A percentile compares a stretch with the other conserved stretches of the same genome.
Conservation (phyloP, 1,140 invertebrate species). For the Drosophila triauraria region DNA sequence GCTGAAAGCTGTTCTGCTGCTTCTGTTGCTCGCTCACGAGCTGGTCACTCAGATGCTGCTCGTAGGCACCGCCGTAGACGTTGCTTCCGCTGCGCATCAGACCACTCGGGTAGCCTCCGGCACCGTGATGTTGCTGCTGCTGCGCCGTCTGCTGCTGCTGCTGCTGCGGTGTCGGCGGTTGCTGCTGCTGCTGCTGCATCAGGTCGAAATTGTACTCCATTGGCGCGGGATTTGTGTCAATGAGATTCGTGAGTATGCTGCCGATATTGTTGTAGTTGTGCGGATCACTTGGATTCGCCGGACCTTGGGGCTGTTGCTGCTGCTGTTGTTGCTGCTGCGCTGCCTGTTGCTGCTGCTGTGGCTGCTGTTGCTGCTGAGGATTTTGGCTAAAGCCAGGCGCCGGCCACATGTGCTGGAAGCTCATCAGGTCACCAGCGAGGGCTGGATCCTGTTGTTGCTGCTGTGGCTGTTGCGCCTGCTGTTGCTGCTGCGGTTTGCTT, state of each 20-base stretch:
- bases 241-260: constrained; percentile 85
- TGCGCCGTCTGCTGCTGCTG: constrained; percentile 63
- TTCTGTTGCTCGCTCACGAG: constrained; percentile 79
- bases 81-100: constrained; percentile 64
- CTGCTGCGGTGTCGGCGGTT: constrained; percentile 52
- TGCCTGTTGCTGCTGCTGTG: constrained; percentile 59
- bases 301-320: constrained; percentile 62
- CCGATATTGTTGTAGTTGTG: constrained; percentile 84
- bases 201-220: constrained; percentile 83
- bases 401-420: constrained; percentile 83
- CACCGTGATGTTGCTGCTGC: constrained; percentile 68
- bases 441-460: constrained; percentile 69
- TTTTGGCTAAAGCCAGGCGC: constrained; percentile 43
- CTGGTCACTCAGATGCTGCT: constrained; percentile 68
- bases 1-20: constrained; percentile 82
- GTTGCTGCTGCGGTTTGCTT: constrained; percentile 60
- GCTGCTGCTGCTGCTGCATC: constrained; percentile 64
- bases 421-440: constrained; percentile 66
- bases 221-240: constrained; percentile 77
- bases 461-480: constrained; percentile 51
- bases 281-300: constrained; percentile 63
- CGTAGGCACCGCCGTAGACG: constrained; percentile 73
- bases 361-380: constrained; percentile 47
- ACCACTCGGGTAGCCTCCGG: constrained; percentile 53
- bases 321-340: constrained; percentile 63